Percentiles rank a stretch among this genome's conserved stretches.
These are phyloP conservation scores for Sternotherus odoratus DNA, from an alignment of 2,797 vertebrate species.

Conservation along the genomic window DNA sequence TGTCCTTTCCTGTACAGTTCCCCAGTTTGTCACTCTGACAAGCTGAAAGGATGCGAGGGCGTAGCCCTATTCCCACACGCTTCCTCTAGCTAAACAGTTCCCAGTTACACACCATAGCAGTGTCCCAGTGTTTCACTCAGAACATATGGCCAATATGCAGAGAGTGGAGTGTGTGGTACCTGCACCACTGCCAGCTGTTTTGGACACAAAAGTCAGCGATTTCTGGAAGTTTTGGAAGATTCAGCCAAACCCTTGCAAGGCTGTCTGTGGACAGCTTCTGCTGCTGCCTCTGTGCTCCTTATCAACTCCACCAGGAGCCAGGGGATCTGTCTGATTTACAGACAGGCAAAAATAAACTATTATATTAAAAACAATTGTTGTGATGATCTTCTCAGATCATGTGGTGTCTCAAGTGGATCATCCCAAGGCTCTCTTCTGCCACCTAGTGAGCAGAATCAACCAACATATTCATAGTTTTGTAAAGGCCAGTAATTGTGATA, in stretches of 20 bases:
- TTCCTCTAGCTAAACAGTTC: neutral
- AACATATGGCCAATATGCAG: neutral
- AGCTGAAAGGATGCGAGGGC: neutral
- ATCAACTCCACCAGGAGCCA: neutral
- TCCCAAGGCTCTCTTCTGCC: neutral
- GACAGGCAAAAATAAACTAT: neutral
- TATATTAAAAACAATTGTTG: neutral
- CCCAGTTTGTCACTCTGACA: neutral
- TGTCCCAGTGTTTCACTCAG: neutral
- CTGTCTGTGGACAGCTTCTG: neutral
- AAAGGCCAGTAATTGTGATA: neutral
- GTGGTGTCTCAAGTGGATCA: neutral
- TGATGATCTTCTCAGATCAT: neutral
- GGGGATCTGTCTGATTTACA: neutral
- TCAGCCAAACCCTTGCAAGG: neutral
- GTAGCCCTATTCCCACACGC: no score
- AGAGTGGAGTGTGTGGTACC: neutral
- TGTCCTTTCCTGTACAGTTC: no score
- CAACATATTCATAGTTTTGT: neutral
- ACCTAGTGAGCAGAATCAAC: neutral
- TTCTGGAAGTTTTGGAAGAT: neutral
- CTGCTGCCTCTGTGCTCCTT: neutral
- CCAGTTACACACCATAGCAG: neutral
- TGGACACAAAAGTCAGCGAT: neutral
- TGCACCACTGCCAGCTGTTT: neutral